These are phyloP conservation scores for Abrostola triplasia DNA, from an alignment of 2,888 invertebrate genomes.

Conservation along the genomic window DNA sequence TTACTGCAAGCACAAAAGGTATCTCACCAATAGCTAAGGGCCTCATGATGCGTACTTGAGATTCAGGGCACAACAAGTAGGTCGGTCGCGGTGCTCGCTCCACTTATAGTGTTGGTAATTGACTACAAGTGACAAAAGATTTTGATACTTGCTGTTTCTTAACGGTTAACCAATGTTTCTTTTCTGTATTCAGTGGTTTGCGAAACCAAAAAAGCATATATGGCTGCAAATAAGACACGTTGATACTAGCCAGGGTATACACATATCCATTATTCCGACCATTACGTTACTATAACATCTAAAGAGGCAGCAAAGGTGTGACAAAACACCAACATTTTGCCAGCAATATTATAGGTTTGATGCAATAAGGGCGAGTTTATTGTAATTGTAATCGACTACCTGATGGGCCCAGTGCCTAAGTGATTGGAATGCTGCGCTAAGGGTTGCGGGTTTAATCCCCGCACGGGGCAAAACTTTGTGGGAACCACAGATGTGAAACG, in stretches of 20 bases:
- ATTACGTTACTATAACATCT: too few relatives aligned
- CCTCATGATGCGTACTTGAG: constrained; percentile 69
- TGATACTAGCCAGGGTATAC: too few relatives aligned
- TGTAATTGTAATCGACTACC: too few relatives aligned
- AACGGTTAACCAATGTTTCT: background rate
- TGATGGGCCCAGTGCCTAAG: too few relatives aligned
- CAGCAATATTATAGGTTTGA: background rate
- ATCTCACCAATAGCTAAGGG: constrained; percentile 68
- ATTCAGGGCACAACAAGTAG: constrained; percentile 58
- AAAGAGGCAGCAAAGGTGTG: too few relatives aligned
- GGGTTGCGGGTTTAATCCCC: too few relatives aligned
- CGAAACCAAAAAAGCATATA: background rate
- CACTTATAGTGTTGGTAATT: constrained; percentile 79
- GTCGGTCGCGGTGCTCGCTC: constrained; percentile 55
- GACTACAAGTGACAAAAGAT: constrained; percentile 41
- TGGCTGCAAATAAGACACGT: too few relatives aligned
- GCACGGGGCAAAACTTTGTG: too few relatives aligned
- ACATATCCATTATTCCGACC: too few relatives aligned
- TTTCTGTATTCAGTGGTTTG: background rate
- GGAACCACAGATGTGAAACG: too few relatives aligned
- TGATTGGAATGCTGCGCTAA: too few relatives aligned
- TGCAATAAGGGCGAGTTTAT: background rate
- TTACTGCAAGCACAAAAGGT: constrained; percentile 25
- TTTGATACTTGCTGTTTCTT: constrained; percentile 67
- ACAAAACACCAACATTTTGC: too few relatives aligned